phyloP scores from a whole-genome alignment of 2,888 invertebrate genomes.

The Drosophila lacicola region DNA sequence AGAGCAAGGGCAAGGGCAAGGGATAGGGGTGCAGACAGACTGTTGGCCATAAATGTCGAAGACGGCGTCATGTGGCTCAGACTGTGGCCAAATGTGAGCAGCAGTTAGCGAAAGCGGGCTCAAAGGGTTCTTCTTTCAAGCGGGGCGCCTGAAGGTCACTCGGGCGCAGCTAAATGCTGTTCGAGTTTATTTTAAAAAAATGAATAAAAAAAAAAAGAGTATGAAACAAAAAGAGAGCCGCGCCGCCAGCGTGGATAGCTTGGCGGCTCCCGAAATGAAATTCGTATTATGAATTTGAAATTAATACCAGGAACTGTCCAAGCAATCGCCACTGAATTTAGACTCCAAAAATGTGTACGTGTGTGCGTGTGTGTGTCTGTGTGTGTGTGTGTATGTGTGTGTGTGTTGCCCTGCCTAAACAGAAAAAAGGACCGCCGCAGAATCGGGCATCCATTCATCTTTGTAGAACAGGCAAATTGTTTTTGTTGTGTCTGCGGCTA shows the following conservation, averaged over 20 bases:
- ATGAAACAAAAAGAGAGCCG: conserved; percentile 14
- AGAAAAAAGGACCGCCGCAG: conserved; percentile 17
- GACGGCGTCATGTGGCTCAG: conserved; percentile 68
- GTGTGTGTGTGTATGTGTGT: conserved; percentile 25
- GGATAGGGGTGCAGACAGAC: background rate
- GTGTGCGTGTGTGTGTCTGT: conserved; percentile 15
- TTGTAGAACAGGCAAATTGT: conserved; percentile 60
- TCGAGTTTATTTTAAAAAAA: background rate
- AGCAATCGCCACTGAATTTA: conserved; percentile 79
- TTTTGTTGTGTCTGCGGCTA: conserved; percentile 23
- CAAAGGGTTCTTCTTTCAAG: conserved; percentile 11
- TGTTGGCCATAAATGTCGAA: conserved; percentile 55
- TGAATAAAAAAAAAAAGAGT: background rate
- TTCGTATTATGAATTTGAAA: conserved; percentile 77
- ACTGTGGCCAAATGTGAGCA: conserved; percentile 26
- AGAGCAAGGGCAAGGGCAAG: background rate
- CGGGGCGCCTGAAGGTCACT: conserved; percentile 77
- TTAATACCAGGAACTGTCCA: conserved; percentile 81
- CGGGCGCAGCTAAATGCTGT: conserved; percentile 56
- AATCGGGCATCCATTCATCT: conserved; percentile 70
- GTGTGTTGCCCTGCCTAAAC: conserved; percentile 9
- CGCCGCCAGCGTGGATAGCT: conserved; percentile 54
- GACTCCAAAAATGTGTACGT: conserved; percentile 2
- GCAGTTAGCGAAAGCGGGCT: conserved; percentile 17
- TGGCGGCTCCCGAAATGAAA: conserved; percentile 72